A percentile compares a stretch with the other conserved stretches of the same genome.
Evolutionary conservation across 2,888 invertebrate species (phyloP).

Genomic region (Noctua fimbriata): DNA sequence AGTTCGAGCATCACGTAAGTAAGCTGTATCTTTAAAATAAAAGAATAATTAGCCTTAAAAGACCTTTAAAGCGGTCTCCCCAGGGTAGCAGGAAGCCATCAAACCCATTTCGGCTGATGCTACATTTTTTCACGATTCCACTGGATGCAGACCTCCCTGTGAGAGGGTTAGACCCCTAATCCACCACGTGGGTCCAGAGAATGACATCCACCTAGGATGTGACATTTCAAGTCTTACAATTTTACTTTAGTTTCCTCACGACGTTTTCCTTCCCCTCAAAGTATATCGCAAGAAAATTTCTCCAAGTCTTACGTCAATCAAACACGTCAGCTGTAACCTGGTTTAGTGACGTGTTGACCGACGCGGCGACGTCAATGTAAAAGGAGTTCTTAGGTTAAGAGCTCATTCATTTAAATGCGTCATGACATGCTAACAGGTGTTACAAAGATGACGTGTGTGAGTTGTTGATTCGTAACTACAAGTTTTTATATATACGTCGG

Average conservation of each 20-base stretch:
- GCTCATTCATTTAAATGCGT: conserved; percentile 17
- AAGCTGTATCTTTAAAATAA: no score
- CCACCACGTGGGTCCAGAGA: not conserved
- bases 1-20: not conserved
- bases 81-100: no score
- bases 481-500: not conserved
- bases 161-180: not conserved
- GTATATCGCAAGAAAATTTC: conserved; percentile 12
- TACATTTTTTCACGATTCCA: no score
- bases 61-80: no score
- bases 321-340: not conserved
- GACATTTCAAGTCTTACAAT: not conserved
- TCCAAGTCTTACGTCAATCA: conserved; percentile 18
- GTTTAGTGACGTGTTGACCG: not conserved
- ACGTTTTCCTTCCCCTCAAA: not conserved
- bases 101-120: no score
- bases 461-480: not conserved
- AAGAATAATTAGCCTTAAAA: no score
- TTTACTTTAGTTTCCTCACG: not conserved
- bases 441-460: not conserved
- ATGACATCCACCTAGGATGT: not conserved
- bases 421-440: not conserved
- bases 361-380: conserved; percentile 14
- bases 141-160: not conserved
- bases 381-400: conserved; percentile 5